Evolutionary conservation across 2,888 invertebrate genomes (phyloP), one percentile per base, ranked within the genome.

Genomic region (Hyalella azteca): DNA sequence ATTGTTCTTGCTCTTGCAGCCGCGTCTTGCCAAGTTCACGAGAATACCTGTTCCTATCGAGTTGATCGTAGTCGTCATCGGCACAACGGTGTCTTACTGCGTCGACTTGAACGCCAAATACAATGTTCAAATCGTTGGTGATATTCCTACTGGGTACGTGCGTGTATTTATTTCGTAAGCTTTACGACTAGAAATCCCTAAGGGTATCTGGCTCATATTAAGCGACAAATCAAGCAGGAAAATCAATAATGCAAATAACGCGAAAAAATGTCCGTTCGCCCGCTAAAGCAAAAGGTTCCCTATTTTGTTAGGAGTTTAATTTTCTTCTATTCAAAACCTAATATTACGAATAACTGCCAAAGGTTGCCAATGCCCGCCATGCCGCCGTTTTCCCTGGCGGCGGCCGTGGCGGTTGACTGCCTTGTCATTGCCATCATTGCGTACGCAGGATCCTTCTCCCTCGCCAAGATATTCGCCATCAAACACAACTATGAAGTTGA

Each of bases 1-100:
- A n/a, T n/a, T n/a, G n/a, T n/a, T n/a, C n/a, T n/a, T n/a, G n/a
- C n/a, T n/a, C n/a, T n/a, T n/a, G n/a, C 50, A 87, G 85, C 87
- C 87, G 13, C 80, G 83, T 36, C 83, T 86, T 49, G 84, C 91
- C 78, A 93, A 92, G 87, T 88, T 90, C 73, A 91, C 92, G 54
- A 90, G 90, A 11, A 90, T 95, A 85, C 95, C 95, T 0, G 90
- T 96, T 78, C 96, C 96, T 1, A 93, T 95, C 86, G 96, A 96
- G 88, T 89, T 96, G 85, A 88, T 95, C 9, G 92, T 92, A 0
- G 94, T 96, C 0, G 90, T 93, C 2, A 86, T 91, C 1, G 94
- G 93, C 4, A 95, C 95, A 0, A 86, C 92, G 0, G 88, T 91
- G 1, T 94, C 94, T 0, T 90, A 90, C 85, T 91, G 90, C 85